phyloP scores from a whole-genome alignment of 2,113 vertebrate species.

The Peromyscus maniculatus region DNA sequence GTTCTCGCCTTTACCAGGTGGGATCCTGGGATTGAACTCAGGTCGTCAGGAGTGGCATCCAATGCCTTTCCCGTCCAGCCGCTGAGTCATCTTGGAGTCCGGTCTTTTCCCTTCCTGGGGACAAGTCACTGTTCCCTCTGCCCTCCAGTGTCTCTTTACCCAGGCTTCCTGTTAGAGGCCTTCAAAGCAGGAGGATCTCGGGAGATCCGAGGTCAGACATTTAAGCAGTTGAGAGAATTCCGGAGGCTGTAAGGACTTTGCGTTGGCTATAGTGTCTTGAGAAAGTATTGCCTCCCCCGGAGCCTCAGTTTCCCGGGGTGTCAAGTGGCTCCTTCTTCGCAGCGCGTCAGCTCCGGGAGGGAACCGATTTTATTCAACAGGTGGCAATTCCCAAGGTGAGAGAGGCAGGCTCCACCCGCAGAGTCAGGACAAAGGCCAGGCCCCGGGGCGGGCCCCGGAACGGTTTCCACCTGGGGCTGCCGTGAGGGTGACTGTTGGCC shows the following conservation, averaged over 20 bases:
- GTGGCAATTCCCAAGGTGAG: background rate
- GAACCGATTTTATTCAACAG: background rate
- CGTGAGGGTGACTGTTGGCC: background rate
- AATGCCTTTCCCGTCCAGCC: background rate
- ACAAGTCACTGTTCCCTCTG: background rate
- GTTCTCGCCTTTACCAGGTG: background rate
- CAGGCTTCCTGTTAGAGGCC: background rate
- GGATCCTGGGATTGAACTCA: background rate
- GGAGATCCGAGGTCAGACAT: background rate
- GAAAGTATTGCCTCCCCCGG: background rate
- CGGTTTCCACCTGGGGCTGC: background rate
- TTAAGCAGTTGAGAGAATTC: conserved; percentile 3
- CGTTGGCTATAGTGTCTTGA: background rate
- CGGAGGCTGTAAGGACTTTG: background rate
- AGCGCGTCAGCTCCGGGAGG: background rate
- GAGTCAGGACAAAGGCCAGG: background rate
- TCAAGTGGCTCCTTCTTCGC: background rate
- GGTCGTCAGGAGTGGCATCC: background rate
- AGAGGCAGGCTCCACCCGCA: background rate
- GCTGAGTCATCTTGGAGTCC: background rate
- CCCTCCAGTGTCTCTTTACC: background rate
- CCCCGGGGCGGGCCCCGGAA: background rate
- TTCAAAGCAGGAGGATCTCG: conserved; percentile 7
- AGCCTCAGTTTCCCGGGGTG: background rate
- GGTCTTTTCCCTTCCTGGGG: background rate